phyloP scores from a whole-genome alignment of 2,888 invertebrate species.

The Lycocerus yunnanus region DNA sequence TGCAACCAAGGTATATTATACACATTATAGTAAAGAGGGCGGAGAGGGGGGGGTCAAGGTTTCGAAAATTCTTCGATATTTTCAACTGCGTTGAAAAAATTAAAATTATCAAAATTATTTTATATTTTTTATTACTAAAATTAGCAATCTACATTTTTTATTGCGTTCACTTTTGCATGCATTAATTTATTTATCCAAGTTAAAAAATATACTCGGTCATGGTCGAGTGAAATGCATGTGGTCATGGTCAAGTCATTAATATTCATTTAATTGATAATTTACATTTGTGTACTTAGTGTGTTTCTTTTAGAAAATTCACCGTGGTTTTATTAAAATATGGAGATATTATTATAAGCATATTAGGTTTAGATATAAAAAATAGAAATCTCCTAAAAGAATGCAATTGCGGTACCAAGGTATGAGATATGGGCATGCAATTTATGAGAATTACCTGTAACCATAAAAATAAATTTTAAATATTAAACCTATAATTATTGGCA shows the following conservation, averaged over 20 bases:
- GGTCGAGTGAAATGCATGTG: conserved; percentile 3
- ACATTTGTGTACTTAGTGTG: neutral
- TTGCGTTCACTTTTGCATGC: neutral
- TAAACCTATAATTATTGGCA: neutral
- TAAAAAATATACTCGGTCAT: neutral
- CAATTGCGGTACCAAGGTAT: neutral
- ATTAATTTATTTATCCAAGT: too few species aligned
- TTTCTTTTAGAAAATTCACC: neutral
- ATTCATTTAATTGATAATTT: neutral
- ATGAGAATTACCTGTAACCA: neutral
- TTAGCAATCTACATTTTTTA: neutral
- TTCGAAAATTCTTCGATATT: too few species aligned
- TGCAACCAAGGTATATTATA: too few species aligned
- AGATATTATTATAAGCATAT: neutral
- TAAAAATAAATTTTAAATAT: neutral
- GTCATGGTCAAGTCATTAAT: conserved; percentile 2
- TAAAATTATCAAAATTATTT: too few species aligned
- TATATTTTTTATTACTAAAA: too few species aligned
- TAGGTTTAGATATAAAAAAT: neutral
- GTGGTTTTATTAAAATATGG: neutral
- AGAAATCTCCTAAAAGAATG: neutral
- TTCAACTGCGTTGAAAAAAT: too few species aligned
- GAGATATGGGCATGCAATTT: neutral
- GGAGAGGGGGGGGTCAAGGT: too few species aligned
- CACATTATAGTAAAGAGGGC: too few species aligned